Conservation (phyloP, 2,797 vertebrate species). For the Anguilla marmorata region DNA sequence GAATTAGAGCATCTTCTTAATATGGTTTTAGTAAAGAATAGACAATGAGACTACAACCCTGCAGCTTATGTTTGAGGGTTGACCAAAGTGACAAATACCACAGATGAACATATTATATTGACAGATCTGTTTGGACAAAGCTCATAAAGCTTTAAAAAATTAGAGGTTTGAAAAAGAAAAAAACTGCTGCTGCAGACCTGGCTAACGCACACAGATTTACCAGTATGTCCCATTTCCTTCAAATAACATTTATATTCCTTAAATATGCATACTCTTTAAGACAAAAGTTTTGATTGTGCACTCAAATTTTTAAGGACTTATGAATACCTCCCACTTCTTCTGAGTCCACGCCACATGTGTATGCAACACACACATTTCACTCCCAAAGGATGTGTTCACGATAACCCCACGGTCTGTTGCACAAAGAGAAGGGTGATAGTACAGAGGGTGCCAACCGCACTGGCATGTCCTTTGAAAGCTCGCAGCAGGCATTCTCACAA, state of each 20-base stretch:
- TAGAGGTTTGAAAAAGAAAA: background rate
- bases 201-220: background rate
- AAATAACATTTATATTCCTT: background rate
- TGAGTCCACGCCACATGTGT: background rate
- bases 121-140: background rate
- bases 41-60: background rate
- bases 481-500: background rate
- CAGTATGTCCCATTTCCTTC: background rate
- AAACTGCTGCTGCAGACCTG: background rate
- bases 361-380: background rate
- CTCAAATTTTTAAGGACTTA: background rate
- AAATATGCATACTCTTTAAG: background rate
- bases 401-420: constrained; percentile 16
- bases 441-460: background rate
- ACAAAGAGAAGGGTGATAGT: constrained; percentile 5
- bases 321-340: background rate
- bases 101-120: background rate
- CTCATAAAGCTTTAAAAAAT: background rate
- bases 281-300: background rate
- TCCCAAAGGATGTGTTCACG: background rate
- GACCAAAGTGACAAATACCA: background rate
- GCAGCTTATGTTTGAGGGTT: background rate
- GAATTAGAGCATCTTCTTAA: background rate
- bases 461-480: background rate
- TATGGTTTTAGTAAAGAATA: background rate